phyloP scores from a whole-genome alignment of 2,113 vertebrate genomes.

The Dascyllus trimaculatus region DNA sequence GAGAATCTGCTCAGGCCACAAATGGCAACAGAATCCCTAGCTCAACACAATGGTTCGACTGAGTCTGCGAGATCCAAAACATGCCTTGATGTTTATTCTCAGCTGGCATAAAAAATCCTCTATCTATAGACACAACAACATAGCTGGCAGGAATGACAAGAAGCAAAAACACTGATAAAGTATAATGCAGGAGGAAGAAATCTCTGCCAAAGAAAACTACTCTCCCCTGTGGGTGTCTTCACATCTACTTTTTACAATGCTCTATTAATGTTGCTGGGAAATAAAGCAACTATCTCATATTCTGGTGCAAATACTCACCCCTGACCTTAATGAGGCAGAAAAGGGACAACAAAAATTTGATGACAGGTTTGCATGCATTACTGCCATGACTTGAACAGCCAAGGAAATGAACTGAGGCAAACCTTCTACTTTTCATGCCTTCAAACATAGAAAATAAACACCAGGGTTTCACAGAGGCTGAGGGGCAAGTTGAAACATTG shows the following conservation, averaged over 20 bases:
- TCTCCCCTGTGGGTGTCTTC: not conserved
- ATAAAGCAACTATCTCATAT: conserved; percentile 3
- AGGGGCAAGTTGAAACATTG: not conserved
- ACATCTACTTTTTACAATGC: not conserved
- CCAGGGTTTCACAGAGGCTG: not conserved
- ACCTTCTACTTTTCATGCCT: not conserved
- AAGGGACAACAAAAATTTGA: conserved; percentile 8
- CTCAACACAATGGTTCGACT: conserved; percentile 14
- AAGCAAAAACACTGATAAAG: conserved; percentile 45
- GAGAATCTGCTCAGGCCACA: conserved; percentile 47
- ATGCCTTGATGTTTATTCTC: conserved; percentile 29
- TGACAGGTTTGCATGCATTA: not conserved
- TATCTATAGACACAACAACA: conserved; percentile 35
- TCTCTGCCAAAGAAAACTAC: conserved; percentile 3
- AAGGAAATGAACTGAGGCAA: conserved; percentile 2
- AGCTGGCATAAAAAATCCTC: conserved; percentile 19
- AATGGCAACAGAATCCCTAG: conserved; percentile 19
- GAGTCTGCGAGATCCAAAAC: conserved; percentile 33
- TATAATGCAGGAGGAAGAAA: not conserved
- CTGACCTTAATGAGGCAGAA: conserved; percentile 15
- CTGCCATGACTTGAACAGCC: not conserved
- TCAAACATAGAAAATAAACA: conserved; percentile 26
- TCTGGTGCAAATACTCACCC: not conserved
- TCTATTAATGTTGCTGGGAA: not conserved
- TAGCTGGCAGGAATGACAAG: conserved; percentile 25